Percentiles rank a stretch among this genome's conserved stretches.
Evolutionary conservation across 2,113 vertebrate genomes (phyloP).

Genomic region (Onychostoma macrolepis): DNA sequence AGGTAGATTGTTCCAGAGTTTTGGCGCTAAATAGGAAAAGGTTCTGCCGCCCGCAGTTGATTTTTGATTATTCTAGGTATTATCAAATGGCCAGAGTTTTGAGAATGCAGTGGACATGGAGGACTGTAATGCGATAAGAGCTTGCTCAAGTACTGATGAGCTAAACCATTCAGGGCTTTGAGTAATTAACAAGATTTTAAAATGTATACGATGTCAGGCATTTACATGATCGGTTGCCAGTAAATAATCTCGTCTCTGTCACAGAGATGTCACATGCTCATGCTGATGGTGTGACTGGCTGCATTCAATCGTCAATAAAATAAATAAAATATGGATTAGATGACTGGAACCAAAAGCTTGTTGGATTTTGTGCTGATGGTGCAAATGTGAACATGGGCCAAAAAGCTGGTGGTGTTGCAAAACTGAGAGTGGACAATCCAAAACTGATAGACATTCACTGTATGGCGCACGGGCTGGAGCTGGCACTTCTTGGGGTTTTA

Average conservation of each 20-base stretch:
- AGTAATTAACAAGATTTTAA: too few relatives aligned
- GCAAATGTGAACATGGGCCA: neutral
- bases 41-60: too few relatives aligned
- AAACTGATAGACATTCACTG: neutral
- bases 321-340: neutral
- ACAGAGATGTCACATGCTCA: neutral
- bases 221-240: neutral
- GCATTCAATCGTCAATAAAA: neutral
- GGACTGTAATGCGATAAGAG: too few relatives aligned
- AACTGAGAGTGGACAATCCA: neutral
- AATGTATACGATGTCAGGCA: neutral
- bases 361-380: conserved; percentile 1
- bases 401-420: neutral
- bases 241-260: neutral
- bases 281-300: neutral
- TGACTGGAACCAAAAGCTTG: neutral
- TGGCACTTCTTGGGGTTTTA: neutral
- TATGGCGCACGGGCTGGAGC: neutral
- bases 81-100: too few relatives aligned
- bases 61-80: too few relatives aligned
- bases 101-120: too few relatives aligned
- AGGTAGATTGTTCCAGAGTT: too few relatives aligned
- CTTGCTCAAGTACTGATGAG: too few relatives aligned
- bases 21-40: too few relatives aligned
- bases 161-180: too few relatives aligned